Evolutionary conservation across 2,888 invertebrate genomes (phyloP).

Genomic region (Drosophila mettleri): DNA sequence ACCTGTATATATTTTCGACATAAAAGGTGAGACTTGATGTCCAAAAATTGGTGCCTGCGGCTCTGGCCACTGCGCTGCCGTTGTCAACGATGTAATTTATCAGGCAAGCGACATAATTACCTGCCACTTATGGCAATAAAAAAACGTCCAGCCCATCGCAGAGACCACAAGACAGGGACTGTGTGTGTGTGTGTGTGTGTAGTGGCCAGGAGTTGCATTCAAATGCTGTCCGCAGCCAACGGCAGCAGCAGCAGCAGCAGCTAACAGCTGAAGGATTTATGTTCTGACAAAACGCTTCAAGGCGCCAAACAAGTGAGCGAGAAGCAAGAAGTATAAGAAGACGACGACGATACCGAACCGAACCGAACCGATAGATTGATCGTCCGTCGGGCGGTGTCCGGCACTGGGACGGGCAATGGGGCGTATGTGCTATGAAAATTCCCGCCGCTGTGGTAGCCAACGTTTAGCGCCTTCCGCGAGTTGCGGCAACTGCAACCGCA

Average conservation of each 20-base stretch:
- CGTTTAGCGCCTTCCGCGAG: conserved; percentile 72
- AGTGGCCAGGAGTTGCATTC: conserved; percentile 57
- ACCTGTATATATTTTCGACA: conserved; percentile 9
- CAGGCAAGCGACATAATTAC: conserved; percentile 83
- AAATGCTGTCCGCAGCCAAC: conserved; percentile 59
- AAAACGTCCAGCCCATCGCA: conserved; percentile 57
- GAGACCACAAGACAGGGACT: conserved; percentile 27
- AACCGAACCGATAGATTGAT: conserved; percentile 66
- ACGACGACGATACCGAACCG: conserved; percentile 22
- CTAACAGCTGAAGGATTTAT: conserved; percentile 77
- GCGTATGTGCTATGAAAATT: conserved; percentile 79
- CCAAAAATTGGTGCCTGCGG: conserved; percentile 45
- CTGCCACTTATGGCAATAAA: conserved; percentile 83
- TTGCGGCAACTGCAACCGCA: conserved; percentile 29
- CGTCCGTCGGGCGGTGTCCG: conserved; percentile 54
- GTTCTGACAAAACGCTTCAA: conserved; percentile 78
- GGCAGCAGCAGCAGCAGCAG: conserved; percentile 18
- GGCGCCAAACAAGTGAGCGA: conserved; percentile 79
- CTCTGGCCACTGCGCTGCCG: conserved; percentile 51
- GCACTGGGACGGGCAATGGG: conserved; percentile 61
- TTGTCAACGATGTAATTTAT: conserved; percentile 83
- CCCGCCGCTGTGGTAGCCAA: conserved; percentile 65
- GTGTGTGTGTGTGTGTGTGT: not conserved
- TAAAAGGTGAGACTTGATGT: conserved; percentile 47
- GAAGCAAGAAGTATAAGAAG: conserved; percentile 24